Evolutionary conservation across 2,113 vertebrate species (phyloP).

Genomic region (pig (Sus scrofa)): T2T-Sscrofa CM000813.6:22940501-22941000

Average conservation of each 20-base stretch:
- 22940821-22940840: background rate
- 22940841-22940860: background rate
- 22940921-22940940: background rate
- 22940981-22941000: background rate
- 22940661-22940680: background rate
- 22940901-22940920: background rate
- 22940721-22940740: background rate
- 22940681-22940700: background rate
- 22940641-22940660: background rate
- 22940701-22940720: background rate
- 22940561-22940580: background rate
- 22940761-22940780: background rate
- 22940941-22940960: background rate
- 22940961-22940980: background rate
- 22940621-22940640: background rate
- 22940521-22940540: background rate
- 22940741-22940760: background rate
- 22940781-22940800: background rate
- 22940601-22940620: background rate
- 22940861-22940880: background rate
- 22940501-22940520: background rate
- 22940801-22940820: background rate
- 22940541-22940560: background rate
- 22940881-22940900: background rate
- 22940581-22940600: background rate